Percentiles rank a stretch among this genome's conserved stretches.
phyloP scores from a whole-genome alignment of 2,797 vertebrate species.

The Clamator glandarius region DNA sequence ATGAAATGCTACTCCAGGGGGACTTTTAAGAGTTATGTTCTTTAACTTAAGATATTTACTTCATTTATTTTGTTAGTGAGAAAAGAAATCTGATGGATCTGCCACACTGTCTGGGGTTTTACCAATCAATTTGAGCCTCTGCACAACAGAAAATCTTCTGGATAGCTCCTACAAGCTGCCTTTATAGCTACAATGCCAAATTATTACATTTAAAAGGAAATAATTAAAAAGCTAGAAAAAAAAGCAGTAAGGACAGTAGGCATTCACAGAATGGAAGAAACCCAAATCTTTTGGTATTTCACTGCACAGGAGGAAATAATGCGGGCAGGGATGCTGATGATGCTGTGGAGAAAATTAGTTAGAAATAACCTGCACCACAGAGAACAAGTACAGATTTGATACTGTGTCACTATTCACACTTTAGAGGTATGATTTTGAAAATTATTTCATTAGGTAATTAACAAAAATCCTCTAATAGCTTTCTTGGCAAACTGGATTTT shows the following conservation, averaged over 20 bases:
- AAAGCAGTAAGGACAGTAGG: background rate
- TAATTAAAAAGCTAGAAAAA: background rate
- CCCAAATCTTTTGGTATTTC: background rate
- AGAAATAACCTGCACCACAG: background rate
- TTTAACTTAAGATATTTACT: background rate
- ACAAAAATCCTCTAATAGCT: background rate
- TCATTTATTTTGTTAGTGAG: background rate
- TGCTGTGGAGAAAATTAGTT: background rate
- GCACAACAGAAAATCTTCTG: background rate
- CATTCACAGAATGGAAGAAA: background rate
- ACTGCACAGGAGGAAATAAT: background rate
- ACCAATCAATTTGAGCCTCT: background rate
- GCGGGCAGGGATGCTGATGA: background rate
- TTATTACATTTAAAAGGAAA: background rate
- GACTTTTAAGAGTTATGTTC: background rate
- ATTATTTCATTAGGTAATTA: background rate
- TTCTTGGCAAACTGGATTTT: background rate
- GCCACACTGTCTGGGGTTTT: background rate
- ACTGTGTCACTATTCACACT: background rate
- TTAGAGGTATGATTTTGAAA: background rate
- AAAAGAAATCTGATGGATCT: background rate
- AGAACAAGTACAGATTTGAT: background rate
- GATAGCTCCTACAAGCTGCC: background rate
- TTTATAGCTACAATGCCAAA: background rate
- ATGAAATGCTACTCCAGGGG: background rate